Conservation (phyloP, 2,888 invertebrate genomes). For the Pomacea canaliculata region DNA sequence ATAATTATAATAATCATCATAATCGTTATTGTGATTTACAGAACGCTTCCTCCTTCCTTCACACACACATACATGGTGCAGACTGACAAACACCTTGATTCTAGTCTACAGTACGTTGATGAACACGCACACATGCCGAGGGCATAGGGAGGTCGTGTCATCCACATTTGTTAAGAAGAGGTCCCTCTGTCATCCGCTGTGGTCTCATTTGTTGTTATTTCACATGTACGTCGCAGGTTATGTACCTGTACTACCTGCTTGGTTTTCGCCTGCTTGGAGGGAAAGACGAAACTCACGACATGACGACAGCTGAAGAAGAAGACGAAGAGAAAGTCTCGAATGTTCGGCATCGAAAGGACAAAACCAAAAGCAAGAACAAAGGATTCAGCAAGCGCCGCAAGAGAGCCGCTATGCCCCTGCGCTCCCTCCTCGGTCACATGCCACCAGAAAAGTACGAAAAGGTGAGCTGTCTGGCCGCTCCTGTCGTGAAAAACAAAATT, state of each 20-base stretch:
- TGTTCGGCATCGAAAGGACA: conserved; percentile 9
- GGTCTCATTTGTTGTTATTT: too few relatives aligned
- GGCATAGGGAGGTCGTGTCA: too few relatives aligned
- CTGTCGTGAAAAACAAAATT: too few relatives aligned
- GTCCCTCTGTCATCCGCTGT: too few relatives aligned
- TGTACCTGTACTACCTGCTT: conserved; percentile 68
- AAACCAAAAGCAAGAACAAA: conserved; percentile 40
- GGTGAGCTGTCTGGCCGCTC: conserved; percentile 32
- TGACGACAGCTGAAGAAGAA: conserved; percentile 15
- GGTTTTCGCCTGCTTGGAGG: conserved; percentile 62
- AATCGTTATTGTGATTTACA: too few relatives aligned
- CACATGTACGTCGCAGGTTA: conserved; percentile 41
- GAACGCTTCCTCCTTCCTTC: too few relatives aligned
- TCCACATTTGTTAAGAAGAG: too few relatives aligned
- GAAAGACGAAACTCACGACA: conserved; percentile 40
- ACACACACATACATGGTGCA: too few relatives aligned
- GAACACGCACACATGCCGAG: too few relatives aligned
- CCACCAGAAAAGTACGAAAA: conserved; percentile 58
- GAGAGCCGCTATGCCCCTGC: conserved; percentile 49
- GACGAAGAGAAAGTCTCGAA: not conserved
- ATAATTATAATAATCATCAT: too few relatives aligned
- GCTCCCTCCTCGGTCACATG: conserved; percentile 53
- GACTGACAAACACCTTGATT: too few relatives aligned
- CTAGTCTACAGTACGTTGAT: too few relatives aligned
- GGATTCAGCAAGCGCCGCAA: conserved; percentile 43